Evolutionary conservation across 1,140 invertebrate species (phyloP).

Genomic region (Brachionus sp.): DNA sequence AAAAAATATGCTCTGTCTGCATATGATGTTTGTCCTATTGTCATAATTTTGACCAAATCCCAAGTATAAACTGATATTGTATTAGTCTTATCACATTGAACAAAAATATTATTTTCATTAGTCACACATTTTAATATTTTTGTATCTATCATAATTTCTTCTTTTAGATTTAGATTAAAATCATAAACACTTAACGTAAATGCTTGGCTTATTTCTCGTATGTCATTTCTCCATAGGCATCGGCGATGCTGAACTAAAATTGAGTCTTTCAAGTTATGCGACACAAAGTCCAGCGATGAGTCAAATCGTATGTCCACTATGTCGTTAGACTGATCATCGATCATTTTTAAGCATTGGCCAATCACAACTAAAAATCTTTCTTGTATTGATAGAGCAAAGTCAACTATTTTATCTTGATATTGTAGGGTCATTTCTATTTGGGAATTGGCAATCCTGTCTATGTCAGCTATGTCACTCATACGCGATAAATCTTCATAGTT

Average conservation of each 20-base stretch:
- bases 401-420: neutral
- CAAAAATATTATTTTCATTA: slow-evolving; percentile 1
- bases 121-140: neutral
- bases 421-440: neutral
- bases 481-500: neutral
- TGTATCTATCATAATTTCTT: neutral
- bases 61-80: neutral
- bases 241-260: slow-evolving; percentile 10
- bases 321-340: neutral
- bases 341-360: neutral
- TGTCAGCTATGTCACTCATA: neutral
- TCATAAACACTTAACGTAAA: neutral
- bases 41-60: slow-evolving; percentile 7
- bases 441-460: neutral
- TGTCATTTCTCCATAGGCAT: neutral
- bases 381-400: neutral
- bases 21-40: neutral
- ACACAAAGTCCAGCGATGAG: neutral
- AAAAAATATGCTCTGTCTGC: slow-evolving; percentile 31
- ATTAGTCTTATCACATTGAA: neutral
- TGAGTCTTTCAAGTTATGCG: neutral
- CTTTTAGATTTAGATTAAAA: slow-evolving; percentile 25
- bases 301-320: slow-evolving; percentile 11
- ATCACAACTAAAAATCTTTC: neutral
- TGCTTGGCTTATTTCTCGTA: slow-evolving; percentile 28